Percentiles rank a stretch among this genome's conserved stretches.
Conservation (phyloP, 2,888 invertebrate genomes). For the Belgica antarctica region DNA sequence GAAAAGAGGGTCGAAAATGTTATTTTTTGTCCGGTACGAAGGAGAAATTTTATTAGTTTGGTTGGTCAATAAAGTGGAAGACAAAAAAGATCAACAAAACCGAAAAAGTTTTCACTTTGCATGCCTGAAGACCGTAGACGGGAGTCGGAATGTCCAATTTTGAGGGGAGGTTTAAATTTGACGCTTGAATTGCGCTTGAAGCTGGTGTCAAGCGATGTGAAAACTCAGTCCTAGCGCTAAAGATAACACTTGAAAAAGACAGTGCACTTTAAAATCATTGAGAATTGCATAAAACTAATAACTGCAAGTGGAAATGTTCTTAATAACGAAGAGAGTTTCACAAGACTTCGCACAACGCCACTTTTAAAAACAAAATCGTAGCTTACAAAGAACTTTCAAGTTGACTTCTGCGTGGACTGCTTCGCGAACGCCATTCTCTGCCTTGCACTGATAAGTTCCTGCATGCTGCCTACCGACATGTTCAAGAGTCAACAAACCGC, state of each 20-base stretch:
- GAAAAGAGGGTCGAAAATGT: not conserved
- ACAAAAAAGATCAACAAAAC: not conserved
- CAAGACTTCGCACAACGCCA: too few relatives aligned
- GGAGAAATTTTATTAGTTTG: constrained; percentile 18
- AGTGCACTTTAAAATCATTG: too few relatives aligned
- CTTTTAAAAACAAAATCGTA: not conserved
- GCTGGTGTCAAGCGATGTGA: too few relatives aligned
- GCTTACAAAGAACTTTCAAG: constrained; percentile 57
- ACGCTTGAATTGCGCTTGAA: too few relatives aligned
- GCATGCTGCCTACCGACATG: constrained; percentile 59
- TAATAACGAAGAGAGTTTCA: too few relatives aligned
- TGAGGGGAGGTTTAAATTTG: too few relatives aligned
- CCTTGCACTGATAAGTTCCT: constrained; percentile 58
- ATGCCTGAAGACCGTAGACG: not conserved
- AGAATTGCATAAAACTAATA: too few relatives aligned
- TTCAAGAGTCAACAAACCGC: constrained; percentile 57
- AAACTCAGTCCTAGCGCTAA: too few relatives aligned
- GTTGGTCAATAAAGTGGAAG: constrained; percentile 15
- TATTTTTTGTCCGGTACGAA: not conserved
- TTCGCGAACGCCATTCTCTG: constrained; percentile 58
- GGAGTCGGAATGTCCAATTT: not conserved
- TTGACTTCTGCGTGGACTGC: constrained; percentile 58
- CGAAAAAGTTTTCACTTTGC: constrained; percentile 6
- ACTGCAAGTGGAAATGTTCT: too few relatives aligned
- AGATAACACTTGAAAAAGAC: too few relatives aligned